These are phyloP conservation scores for Probosciger aterrimus DNA, from an alignment of 2,113 vertebrate genomes.

Conservation along the genomic window DNA sequence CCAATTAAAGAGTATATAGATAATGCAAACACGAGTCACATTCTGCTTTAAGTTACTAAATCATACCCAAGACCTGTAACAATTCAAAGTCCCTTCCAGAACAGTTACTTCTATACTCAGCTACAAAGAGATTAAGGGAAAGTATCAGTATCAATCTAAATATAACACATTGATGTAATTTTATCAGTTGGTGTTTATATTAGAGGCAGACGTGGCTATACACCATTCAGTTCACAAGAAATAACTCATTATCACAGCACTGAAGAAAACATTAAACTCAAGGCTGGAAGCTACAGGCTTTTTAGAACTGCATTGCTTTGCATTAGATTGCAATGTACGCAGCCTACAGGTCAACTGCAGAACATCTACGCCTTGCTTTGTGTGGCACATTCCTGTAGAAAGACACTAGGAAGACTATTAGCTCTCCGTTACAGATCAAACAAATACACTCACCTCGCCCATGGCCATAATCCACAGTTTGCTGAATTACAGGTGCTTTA, in stretches of 20 bases:
- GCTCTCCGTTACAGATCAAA: not conserved
- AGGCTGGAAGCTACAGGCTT: not conserved
- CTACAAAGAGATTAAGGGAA: not conserved
- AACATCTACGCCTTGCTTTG: not conserved
- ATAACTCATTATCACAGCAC: not conserved
- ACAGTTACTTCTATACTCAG: not conserved
- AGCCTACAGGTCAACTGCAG: not conserved
- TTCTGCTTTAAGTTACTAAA: not conserved
- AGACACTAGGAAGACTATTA: not conserved
- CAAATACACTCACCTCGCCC: slow-evolving; percentile 80
- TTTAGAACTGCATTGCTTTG: not conserved
- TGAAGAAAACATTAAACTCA: not conserved
- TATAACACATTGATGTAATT: not conserved
- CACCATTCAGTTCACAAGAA: not conserved
- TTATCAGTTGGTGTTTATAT: not conserved
- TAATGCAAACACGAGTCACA: not conserved
- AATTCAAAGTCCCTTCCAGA: not conserved
- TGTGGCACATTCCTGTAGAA: not conserved
- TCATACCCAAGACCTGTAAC: not conserved
- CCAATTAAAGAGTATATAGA: not conserved
- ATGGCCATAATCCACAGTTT: slow-evolving; percentile 92
- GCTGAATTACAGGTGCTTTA: slow-evolving; percentile 82
- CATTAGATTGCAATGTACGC: not conserved
- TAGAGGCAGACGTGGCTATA: not conserved
- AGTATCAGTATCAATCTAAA: not conserved